phyloP scores from a whole-genome alignment of 2,113 vertebrate species.

The Orycteropus afer region DNA sequence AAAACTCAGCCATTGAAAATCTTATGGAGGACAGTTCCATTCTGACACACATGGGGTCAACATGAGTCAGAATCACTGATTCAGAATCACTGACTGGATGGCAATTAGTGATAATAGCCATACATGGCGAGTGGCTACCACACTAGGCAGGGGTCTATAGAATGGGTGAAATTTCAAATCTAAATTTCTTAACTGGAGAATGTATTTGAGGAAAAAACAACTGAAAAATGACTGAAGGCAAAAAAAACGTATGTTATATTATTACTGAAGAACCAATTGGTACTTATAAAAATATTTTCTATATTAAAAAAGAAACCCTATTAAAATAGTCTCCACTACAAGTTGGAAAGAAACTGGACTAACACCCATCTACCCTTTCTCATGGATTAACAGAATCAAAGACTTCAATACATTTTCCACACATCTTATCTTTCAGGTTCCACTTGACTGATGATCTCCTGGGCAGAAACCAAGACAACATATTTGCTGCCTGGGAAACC shows the following conservation, averaged over 20 bases:
- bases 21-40: neutral
- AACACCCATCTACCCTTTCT: neutral
- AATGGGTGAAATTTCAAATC: neutral
- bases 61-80: too few species aligned
- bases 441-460: neutral
- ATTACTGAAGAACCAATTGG: neutral
- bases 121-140: neutral
- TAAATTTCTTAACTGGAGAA: neutral
- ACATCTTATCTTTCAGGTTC: neutral
- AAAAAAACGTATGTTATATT: neutral
- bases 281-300: neutral
- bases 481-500: neutral
- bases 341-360: neutral
- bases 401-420: neutral
- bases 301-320: neutral
- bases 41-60: too few species aligned
- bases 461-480: neutral
- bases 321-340: neutral
- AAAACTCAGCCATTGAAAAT: neutral
- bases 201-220: neutral
- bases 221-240: neutral
- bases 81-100: neutral
- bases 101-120: neutral
- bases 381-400: neutral
- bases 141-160: fast-evolving